phyloP scores from a whole-genome alignment of 2,797 vertebrate species.

The Pangasius mekongensis region DNA sequence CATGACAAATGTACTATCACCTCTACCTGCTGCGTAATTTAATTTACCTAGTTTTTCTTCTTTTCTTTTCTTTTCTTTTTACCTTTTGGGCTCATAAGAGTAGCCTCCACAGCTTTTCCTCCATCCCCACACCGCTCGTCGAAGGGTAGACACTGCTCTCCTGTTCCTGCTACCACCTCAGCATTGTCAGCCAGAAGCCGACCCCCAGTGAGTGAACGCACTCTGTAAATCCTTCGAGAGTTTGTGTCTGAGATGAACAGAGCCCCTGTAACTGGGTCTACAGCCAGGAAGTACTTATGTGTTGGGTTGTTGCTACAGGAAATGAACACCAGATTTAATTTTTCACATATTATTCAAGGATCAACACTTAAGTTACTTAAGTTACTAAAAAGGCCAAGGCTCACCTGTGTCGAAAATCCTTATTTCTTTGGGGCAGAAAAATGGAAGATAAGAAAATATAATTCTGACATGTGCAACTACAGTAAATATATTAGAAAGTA shows the following conservation, averaged over 20 bases:
- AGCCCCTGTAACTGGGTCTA: conserved; percentile 93
- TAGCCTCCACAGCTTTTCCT: conserved; percentile 95
- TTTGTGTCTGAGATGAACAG: conserved; percentile 97
- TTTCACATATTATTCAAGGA: background rate
- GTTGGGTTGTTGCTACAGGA: conserved; percentile 91
- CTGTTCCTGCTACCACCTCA: conserved; percentile 94
- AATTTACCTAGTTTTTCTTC: background rate
- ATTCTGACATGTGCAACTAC: background rate
- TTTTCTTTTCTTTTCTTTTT: conserved; percentile 50
- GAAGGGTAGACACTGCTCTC: conserved; percentile 95
- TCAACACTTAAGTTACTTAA: background rate
- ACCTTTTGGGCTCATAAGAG: conserved; percentile 99
- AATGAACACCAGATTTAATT: conserved; percentile 11
- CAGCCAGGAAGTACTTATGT: conserved; percentile 97
- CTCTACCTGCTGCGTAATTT: conserved; percentile 30
- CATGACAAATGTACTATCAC: conserved; percentile 40
- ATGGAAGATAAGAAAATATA: conserved; percentile 47
- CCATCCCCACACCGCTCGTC: conserved; percentile 97
- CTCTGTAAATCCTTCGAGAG: conserved; percentile 90
- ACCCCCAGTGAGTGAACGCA: conserved; percentile 85
- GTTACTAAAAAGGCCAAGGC: conserved; percentile 49
- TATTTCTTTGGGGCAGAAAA: conserved; percentile 84
- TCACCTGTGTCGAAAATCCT: conserved; percentile 99
- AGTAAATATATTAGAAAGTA: conserved; percentile 30
- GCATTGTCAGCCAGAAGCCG: conserved; percentile 91